These are phyloP conservation scores for Chrysolina haemoptera DNA, from an alignment of 2,888 invertebrate genomes.

Conservation along the genomic window DNA sequence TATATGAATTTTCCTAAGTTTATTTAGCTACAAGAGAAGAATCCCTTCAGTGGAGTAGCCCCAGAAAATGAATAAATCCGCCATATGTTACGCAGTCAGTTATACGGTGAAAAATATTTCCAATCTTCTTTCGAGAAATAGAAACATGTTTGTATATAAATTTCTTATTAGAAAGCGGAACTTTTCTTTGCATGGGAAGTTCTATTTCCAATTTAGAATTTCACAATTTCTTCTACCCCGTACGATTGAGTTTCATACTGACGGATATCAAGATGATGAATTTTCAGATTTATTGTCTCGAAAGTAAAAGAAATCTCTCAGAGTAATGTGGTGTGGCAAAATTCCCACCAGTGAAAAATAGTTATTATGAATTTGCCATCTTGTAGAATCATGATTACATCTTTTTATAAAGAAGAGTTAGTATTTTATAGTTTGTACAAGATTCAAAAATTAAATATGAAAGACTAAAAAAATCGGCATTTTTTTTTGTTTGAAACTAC, in stretches of 20 bases:
- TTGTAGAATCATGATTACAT: no score
- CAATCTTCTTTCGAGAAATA: constrained; percentile 44
- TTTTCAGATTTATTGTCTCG: constrained; percentile 7
- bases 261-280: background rate
- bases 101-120: constrained; percentile 51
- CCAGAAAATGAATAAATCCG: constrained; percentile 48
- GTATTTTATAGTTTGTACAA: no score
- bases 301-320: background rate
- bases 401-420: no score
- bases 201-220: constrained; percentile 45
- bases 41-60: constrained; percentile 30
- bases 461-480: no score
- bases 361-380: no score
- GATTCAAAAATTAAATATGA: no score
- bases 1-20: constrained; percentile 22
- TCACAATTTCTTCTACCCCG: constrained; percentile 26
- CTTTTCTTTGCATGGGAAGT: constrained; percentile 38
- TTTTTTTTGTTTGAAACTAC: no score
- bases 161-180: constrained; percentile 52
- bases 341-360: no score
- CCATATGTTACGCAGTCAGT: constrained; percentile 51
- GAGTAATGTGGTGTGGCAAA: no score
- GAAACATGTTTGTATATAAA: constrained; percentile 52
- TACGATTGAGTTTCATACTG: background rate
- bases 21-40: constrained; percentile 16